Conservation (phyloP, 2,113 vertebrate genomes). For the Phrynocephalus versicolor region DNA sequence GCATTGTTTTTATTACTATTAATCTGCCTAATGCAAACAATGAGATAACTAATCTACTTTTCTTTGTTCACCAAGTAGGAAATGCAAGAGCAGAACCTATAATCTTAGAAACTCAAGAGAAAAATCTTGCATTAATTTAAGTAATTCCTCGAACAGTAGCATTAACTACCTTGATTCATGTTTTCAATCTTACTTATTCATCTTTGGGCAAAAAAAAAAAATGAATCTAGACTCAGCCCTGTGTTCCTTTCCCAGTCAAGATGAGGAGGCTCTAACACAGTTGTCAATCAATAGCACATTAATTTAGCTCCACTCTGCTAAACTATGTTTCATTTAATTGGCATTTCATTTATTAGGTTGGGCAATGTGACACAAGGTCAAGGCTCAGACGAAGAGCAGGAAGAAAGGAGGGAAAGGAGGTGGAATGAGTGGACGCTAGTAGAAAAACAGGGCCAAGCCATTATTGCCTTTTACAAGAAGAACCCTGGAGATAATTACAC, state of each 20-base stretch:
- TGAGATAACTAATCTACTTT: not conserved
- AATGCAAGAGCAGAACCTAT: not conserved
- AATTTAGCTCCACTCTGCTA: slow-evolving; percentile 34
- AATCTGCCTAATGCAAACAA: not conserved
- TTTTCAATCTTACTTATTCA: slow-evolving; percentile 9
- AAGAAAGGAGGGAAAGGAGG: not conserved
- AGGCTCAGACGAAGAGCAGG: slow-evolving; percentile 22
- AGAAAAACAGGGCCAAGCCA: not conserved
- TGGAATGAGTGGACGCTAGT: not conserved
- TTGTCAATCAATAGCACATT: slow-evolving; percentile 23
- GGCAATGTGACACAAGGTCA: slow-evolving; percentile 29
- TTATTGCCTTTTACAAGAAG: slow-evolving; percentile 20
- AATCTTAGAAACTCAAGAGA: not conserved
- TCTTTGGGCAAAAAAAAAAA: not conserved
- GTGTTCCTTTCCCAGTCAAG: not conserved
- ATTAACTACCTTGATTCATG: not conserved
- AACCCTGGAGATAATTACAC: not conserved
- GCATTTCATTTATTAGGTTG: slow-evolving; percentile 34
- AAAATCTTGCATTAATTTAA: not conserved
- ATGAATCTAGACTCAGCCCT: not conserved
- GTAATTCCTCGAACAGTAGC: not conserved
- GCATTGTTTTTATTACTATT: not conserved
- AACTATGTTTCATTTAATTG: slow-evolving; percentile 37
- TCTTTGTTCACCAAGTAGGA: not conserved
- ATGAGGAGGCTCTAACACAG: not conserved